These are phyloP conservation scores for Thaleichthys pacificus DNA, from an alignment of 2,797 vertebrate species.

Conservation along the genomic window DNA sequence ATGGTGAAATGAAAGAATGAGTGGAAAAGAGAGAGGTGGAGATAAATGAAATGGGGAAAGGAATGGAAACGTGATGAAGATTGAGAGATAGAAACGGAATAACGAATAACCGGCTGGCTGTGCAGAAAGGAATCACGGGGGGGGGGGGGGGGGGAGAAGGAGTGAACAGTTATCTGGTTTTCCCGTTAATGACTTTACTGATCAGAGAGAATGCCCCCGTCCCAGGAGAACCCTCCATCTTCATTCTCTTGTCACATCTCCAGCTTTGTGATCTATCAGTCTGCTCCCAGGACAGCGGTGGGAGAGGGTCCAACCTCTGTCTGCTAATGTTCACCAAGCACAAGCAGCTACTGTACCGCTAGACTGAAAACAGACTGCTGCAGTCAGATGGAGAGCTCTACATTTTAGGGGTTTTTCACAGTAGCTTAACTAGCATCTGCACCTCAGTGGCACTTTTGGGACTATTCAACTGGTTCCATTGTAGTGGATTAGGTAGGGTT, in stretches of 20 bases:
- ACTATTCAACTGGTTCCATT: too few species aligned
- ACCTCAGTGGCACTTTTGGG: too few species aligned
- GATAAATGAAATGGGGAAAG: not conserved
- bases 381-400: too few species aligned
- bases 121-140: constrained; percentile 4
- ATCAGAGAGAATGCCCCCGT: not conserved
- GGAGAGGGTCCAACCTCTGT: not conserved
- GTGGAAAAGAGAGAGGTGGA: not conserved
- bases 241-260: not conserved
- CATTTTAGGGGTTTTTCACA: too few species aligned
- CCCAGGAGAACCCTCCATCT: not conserved
- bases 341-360: not conserved
- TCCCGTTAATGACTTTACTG: not conserved
- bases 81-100: constrained; percentile 8
- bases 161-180: not conserved
- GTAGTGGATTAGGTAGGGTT: too few species aligned
- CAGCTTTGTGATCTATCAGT: not conserved
- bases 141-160: constrained; percentile 1
- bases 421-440: too few species aligned
- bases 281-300: too few species aligned
- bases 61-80: not conserved
- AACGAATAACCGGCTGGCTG: not conserved
- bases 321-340: not conserved
- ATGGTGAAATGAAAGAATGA: not conserved
- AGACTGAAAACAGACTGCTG: not conserved